Percentiles rank a stretch among this genome's conserved stretches.
phyloP scores from a whole-genome alignment of 2,888 invertebrate species.

The Papilio gigon region DNA sequence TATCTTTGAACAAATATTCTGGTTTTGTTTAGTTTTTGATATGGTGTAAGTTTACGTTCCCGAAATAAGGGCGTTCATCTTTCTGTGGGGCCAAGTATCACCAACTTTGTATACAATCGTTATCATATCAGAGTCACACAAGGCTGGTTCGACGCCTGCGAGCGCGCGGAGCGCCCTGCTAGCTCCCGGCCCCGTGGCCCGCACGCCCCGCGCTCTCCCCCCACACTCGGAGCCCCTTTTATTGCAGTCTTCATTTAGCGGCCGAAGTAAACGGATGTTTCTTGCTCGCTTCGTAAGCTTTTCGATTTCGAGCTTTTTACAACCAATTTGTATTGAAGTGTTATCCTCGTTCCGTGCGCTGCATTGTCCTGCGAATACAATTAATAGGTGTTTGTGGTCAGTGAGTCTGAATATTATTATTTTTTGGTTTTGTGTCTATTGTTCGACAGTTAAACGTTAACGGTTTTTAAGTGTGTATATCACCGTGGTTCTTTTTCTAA shows the following conservation, averaged over 20 bases:
- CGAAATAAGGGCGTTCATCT: constrained; percentile 53
- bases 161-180: constrained; percentile 58
- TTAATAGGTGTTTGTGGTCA: constrained; percentile 54
- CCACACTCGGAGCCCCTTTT: constrained; percentile 49
- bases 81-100: constrained; percentile 54
- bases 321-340: constrained; percentile 63
- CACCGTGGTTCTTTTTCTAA: constrained; percentile 62
- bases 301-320: constrained; percentile 76
- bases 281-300: constrained; percentile 56
- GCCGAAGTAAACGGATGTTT: constrained; percentile 54
- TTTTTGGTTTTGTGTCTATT: constrained; percentile 43
- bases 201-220: constrained; percentile 51
- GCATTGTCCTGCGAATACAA: constrained; percentile 50
- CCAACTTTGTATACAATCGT: constrained; percentile 73
- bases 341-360: constrained; percentile 54
- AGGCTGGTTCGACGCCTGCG: constrained; percentile 67
- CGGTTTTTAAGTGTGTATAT: constrained; percentile 61
- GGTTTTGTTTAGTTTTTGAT: constrained; percentile 36
- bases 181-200: constrained; percentile 54
- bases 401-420: constrained; percentile 52
- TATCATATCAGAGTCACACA: constrained; percentile 75
- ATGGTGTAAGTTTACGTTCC: constrained; percentile 31
- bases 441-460: constrained; percentile 59
- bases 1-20: constrained; percentile 29
- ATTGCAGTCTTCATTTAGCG: constrained; percentile 74